Base-by-base conservation (phyloP, 1,140 invertebrate genomes). In the Drosophila subpulchrella region DNA sequence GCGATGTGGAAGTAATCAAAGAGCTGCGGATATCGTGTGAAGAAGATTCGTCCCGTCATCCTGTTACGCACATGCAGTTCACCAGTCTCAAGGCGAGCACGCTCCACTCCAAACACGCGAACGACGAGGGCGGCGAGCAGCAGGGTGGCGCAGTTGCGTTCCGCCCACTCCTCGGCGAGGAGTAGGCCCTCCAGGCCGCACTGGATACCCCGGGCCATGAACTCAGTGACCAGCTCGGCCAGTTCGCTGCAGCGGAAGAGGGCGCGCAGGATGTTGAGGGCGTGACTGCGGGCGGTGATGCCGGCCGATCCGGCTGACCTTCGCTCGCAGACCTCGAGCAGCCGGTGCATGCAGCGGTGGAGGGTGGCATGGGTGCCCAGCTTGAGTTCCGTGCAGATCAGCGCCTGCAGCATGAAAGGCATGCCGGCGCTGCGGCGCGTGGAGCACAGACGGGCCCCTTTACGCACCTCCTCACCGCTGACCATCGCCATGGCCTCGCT, bases 351-450 rank as follows among this genome's bases (percentile, higher is more conserved):
- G 34, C 95, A 94, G 1, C 93, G 90, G 60, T 95, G 94, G 61
- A 97, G 95, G 27, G 93, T 94, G 11, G 92, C 91, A 13, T 93
- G 90, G 36, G 93, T 93, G 42, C 93, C 92, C 44, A 94, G 93
- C 77, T 94, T 93, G 11, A 95, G 93, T 92, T 97, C 96, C 2
- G 96, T 95, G 42, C 94, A 95, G 24, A 97, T 92, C 7, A 97
- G 84, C 2, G 96, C 96, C 95, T 97, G 92, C 51, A 98, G 94
- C 94, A 98, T 96, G 92, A 97, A 98, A 2, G 98, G 97, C 51
- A 98, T 93, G 11, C 98, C 98, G 32, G 97, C 98, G 93, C 97
- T 98, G 75, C 98, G 93, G 46, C 98, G 93, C 0, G 98, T 99
- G 1, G 96, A 94, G 91, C 97, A 98, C 0, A 92, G 55, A 15